Conservation (phyloP, 2,888 invertebrate genomes). For the Limnephilus rhombicus region DNA sequence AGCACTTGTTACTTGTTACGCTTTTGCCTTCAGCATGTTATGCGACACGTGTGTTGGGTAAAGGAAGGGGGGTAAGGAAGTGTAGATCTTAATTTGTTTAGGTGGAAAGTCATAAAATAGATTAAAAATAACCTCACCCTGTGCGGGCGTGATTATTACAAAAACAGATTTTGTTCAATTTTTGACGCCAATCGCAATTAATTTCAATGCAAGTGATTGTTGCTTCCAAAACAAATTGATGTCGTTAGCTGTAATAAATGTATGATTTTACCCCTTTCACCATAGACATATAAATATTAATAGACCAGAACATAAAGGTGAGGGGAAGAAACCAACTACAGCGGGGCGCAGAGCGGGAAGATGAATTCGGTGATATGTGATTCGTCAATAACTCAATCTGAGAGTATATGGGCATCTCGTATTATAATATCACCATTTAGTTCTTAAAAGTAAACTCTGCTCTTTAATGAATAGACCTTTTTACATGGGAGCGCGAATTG, state of each 20-base stretch:
- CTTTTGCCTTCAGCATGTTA: background rate
- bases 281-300: no score
- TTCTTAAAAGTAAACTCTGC: no score
- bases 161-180: background rate
- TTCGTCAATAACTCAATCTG: no score
- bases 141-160: background rate
- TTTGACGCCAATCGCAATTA: background rate
- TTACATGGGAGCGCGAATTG: no score
- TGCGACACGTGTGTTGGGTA: background rate
- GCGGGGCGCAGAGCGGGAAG: no score
- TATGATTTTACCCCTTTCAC: background rate
- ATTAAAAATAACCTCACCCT: background rate
- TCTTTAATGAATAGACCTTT: no score
- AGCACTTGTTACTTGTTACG: background rate
- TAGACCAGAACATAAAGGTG: no score
- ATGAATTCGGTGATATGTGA: no score
- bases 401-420: no score
- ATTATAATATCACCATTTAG: no score
- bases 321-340: no score
- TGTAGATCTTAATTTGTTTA: background rate
- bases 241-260: background rate
- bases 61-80: background rate
- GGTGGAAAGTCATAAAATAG: background rate
- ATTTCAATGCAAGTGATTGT: background rate
- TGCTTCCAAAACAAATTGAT: background rate